These are phyloP conservation scores for Epinotia brunnichana DNA, from an alignment of 2,888 invertebrate genomes.

Conservation along the genomic window DNA sequence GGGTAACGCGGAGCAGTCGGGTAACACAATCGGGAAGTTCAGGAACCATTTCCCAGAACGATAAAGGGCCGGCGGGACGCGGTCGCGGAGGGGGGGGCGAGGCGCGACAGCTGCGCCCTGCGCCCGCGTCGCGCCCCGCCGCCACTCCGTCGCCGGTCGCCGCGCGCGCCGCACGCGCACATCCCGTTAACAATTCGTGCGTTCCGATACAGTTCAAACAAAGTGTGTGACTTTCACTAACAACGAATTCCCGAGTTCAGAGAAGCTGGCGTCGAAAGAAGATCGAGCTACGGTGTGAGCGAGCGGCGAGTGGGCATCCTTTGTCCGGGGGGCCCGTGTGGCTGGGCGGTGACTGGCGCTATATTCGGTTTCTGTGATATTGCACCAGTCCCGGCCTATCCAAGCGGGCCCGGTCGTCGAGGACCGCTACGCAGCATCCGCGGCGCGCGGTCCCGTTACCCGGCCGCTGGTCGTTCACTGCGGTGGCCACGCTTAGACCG, in stretches of 20 bases:
- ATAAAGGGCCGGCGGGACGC: conserved; percentile 73
- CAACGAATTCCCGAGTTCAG: conserved; percentile 19
- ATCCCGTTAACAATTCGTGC: conserved; percentile 61
- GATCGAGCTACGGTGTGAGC: conserved; percentile 53
- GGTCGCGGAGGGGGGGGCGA: conserved; percentile 62
- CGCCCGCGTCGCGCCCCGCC: conserved; percentile 64
- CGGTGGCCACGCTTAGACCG: conserved; percentile 83
- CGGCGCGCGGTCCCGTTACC: conserved; percentile 81
- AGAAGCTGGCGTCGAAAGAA: conserved; percentile 50
- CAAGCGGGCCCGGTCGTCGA: conserved; percentile 79
- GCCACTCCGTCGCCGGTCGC: conserved; percentile 68
- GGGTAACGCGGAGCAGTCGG: conserved; percentile 60
- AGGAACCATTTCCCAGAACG: conserved; percentile 84
- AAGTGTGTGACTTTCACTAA: conserved; percentile 55
- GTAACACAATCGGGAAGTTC: conserved; percentile 80
- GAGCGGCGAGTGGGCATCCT: conserved; percentile 62
- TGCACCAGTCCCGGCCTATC: conserved; percentile 85
- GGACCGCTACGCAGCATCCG: conserved; percentile 82
- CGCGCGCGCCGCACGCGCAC: conserved; percentile 58
- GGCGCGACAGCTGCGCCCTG: conserved; percentile 80
- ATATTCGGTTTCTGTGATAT: conserved; percentile 81
- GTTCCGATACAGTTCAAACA: conserved; percentile 48
- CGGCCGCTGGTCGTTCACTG: conserved; percentile 80
- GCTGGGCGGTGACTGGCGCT: conserved; percentile 82
- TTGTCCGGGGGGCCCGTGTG: conserved; percentile 80